A percentile compares a stretch with the other conserved stretches of the same genome.
Evolutionary conservation across 2,888 invertebrate species (phyloP).

Genomic region (Parnassius glacialis): DNA sequence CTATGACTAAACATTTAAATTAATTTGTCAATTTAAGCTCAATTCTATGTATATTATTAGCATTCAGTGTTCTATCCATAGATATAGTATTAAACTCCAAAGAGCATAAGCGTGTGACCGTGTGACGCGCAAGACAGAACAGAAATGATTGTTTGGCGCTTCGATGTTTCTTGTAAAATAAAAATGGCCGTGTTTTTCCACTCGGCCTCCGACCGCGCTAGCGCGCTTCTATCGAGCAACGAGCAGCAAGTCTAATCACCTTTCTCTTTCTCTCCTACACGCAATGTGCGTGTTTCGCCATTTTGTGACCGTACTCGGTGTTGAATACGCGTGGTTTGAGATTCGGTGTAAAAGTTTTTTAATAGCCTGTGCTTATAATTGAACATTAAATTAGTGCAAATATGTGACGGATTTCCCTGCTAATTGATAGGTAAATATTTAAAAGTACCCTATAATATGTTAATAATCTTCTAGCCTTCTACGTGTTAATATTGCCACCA

Average conservation of each 20-base stretch:
- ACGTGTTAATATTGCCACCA: neutral
- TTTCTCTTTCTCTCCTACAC: constrained; percentile 16
- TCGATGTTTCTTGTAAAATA: neutral
- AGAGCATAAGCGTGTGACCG: too few species aligned
- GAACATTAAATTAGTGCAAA: neutral
- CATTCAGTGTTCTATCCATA: too few species aligned
- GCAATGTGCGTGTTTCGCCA: constrained; percentile 8
- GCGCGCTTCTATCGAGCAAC: neutral
- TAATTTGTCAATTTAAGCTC: too few species aligned
- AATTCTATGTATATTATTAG: too few species aligned
- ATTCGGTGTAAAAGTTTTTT: neutral
- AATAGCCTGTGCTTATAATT: neutral
- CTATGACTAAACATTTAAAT: too few species aligned
- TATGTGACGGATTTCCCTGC: neutral
- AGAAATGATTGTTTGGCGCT: neutral
- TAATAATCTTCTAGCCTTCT: neutral
- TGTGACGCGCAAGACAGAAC: neutral
- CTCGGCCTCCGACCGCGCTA: neutral
- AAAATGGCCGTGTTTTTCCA: neutral
- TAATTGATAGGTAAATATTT: constrained; percentile 4
- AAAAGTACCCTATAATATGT: neutral
- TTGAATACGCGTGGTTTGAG: constrained; percentile 16
- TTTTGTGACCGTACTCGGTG: constrained; percentile 10
- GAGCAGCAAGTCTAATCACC: neutral
- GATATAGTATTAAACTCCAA: too few species aligned